Evolutionary conservation across 1,140 invertebrate species (phyloP).

Genomic region (Chironomus striatipennis): DNA sequence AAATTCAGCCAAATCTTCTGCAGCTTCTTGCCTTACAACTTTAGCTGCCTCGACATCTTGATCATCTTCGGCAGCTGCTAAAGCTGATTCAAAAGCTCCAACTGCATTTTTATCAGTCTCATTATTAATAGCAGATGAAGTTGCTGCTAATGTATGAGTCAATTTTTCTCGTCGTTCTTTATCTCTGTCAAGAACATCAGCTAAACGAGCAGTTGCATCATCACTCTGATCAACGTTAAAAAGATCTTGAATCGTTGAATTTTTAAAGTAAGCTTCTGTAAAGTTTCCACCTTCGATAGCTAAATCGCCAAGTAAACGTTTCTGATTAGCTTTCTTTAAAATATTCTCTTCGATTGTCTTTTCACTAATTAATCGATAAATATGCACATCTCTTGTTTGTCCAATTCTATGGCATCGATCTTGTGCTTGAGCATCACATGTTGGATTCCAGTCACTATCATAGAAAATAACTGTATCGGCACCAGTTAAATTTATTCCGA

Average conservation of each 20-base stretch:
- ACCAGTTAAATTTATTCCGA: conserved; percentile 97
- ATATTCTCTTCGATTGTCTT: conserved; percentile 99
- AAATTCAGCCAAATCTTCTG: conserved; percentile 90
- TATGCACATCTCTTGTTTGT: conserved; percentile 98
- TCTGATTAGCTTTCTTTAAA: conserved; percentile 97
- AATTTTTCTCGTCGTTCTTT: conserved; percentile 39
- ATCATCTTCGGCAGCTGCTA: conserved; percentile 90
- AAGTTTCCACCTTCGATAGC: conserved; percentile 99
- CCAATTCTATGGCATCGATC: conserved; percentile 98
- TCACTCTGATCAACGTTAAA: conserved; percentile 69
- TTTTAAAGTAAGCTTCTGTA: conserved; percentile 95
- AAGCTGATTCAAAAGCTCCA: conserved; percentile 67
- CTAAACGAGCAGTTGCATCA: conserved; percentile 53
- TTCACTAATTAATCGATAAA: conserved; percentile 93
- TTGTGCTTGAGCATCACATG: conserved; percentile 99
- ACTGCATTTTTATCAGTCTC: conserved; percentile 51
- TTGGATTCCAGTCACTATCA: conserved; percentile 99
- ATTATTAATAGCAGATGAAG: conserved; percentile 27
- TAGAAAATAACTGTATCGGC: conserved; percentile 99
- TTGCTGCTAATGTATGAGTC: background rate
- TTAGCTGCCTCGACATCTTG: conserved; percentile 85
- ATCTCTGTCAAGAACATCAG: conserved; percentile 49
- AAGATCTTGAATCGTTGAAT: conserved; percentile 85
- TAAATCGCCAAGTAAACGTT: conserved; percentile 88
- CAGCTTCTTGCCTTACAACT: conserved; percentile 84